Percentiles rank a stretch among this genome's conserved stretches.
These are phyloP conservation scores for Tetranychus truncatus DNA, from an alignment of 2,888 invertebrate genomes.

Conservation along the genomic window DNA sequence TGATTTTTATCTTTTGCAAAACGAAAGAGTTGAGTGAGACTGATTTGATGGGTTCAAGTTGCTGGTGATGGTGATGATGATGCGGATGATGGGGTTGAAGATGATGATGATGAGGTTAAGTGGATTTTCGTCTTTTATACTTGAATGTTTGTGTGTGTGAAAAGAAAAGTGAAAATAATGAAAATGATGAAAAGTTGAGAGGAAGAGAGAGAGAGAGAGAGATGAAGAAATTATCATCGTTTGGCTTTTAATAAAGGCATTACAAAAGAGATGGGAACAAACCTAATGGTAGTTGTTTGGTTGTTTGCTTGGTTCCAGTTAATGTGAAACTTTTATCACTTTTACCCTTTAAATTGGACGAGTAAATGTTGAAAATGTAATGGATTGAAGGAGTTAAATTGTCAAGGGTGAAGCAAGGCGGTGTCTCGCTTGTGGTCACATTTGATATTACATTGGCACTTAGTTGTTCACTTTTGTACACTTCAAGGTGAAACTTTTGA, in stretches of 20 bases:
- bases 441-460: not conserved
- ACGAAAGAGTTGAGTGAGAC: too few relatives aligned
- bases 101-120: too few relatives aligned
- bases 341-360: conserved; percentile 7
- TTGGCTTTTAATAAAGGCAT: not conserved
- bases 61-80: too few relatives aligned
- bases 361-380: conserved; percentile 5
- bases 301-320: conserved; percentile 1
- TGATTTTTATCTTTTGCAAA: too few relatives aligned
- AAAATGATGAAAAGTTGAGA: not conserved
- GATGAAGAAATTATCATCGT: too few relatives aligned
- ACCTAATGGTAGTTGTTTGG: conserved; percentile 5
- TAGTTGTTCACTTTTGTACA: conserved; percentile 12
- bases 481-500: conserved; percentile 13
- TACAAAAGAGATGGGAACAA: not conserved
- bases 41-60: too few relatives aligned
- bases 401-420: not conserved
- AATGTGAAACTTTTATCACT: not conserved
- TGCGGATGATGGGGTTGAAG: too few relatives aligned
- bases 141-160: not conserved
- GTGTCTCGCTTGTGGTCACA: not conserved
- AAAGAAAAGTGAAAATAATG: not conserved
- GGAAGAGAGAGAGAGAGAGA: too few relatives aligned
- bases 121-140: not conserved
- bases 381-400: not conserved